These are phyloP conservation scores for Chrysolina americana DNA, from an alignment of 2,888 invertebrate species.

Conservation along the genomic window DNA sequence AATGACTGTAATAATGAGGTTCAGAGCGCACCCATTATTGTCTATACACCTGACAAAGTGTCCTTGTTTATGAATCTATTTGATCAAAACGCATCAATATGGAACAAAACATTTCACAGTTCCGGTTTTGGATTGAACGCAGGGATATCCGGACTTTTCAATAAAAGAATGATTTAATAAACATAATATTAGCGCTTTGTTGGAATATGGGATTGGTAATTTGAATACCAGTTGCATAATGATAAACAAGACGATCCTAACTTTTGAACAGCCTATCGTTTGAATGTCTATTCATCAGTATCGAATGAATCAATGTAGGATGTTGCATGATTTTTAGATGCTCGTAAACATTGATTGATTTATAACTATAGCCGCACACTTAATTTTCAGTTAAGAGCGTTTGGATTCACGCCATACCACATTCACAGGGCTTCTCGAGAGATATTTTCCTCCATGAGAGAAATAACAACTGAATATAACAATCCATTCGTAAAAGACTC, in stretches of 20 bases:
- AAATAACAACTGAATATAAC: too few relatives aligned
- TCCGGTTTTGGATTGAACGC: slow-evolving; percentile 62
- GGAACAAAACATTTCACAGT: slow-evolving; percentile 63
- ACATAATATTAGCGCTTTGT: slow-evolving; percentile 61
- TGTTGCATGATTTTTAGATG: background rate
- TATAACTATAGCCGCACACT: background rate
- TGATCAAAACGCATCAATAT: slow-evolving; percentile 63
- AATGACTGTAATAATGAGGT: slow-evolving; percentile 34
- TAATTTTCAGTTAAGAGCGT: too few relatives aligned
- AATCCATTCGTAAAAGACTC: too few relatives aligned
- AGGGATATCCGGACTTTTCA: slow-evolving; percentile 64
- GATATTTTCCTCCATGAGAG: too few relatives aligned
- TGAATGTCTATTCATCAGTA: slow-evolving; percentile 30
- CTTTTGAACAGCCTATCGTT: slow-evolving; percentile 31
- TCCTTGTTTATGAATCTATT: slow-evolving; percentile 62
- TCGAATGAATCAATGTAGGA: slow-evolving; percentile 21
- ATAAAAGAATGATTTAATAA: slow-evolving; percentile 67
- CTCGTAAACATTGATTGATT: background rate
- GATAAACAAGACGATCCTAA: slow-evolving; percentile 48
- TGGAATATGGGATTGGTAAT: slow-evolving; percentile 60
- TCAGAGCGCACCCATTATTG: slow-evolving; percentile 59
- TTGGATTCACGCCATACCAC: too few relatives aligned
- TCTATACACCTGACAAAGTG: slow-evolving; percentile 64
- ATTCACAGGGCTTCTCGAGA: too few relatives aligned
- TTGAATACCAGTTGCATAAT: slow-evolving; percentile 60